These are phyloP conservation scores for Cnemophilus loriae DNA, from an alignment of 2,113 vertebrate genomes.

Conservation along the genomic window DNA sequence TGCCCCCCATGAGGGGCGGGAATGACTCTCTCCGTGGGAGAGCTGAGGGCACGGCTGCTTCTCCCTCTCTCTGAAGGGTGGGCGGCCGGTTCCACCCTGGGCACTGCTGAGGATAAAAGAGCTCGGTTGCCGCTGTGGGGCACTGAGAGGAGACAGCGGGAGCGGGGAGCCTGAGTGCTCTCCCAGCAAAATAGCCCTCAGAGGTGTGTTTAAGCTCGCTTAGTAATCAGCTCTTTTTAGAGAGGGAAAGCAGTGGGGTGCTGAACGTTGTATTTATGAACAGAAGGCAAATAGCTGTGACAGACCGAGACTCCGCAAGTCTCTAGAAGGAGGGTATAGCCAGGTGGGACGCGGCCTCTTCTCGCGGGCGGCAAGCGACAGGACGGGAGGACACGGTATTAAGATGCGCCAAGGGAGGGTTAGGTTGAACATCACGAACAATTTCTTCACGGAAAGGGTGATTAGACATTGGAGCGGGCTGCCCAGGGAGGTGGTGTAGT, in stretches of 20 bases:
- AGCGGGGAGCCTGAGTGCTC: fast-evolving
- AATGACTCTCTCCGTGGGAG: too few relatives aligned
- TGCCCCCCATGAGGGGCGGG: too few relatives aligned
- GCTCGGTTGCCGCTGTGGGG: too few relatives aligned
- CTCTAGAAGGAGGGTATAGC: not conserved
- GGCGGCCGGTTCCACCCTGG: fast-evolving
- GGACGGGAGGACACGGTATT: not conserved
- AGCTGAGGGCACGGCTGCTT: not conserved
- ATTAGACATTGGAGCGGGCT: not conserved
- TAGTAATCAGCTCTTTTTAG: not conserved
- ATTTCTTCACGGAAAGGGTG: not conserved
- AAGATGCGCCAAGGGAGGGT: not conserved
- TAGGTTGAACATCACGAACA: not conserved
- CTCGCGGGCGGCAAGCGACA: not conserved
- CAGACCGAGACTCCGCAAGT: not conserved
- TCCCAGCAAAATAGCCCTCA: fast-evolving
- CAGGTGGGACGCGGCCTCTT: not conserved
- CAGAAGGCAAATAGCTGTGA: too few relatives aligned
- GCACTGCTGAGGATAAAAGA: too few relatives aligned
- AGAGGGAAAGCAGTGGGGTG: not conserved
- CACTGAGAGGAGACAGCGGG: too few relatives aligned
- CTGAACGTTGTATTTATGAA: too few relatives aligned
- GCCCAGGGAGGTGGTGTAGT: not conserved
- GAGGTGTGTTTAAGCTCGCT: not conserved
- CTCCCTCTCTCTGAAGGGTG: fast-evolving